phyloP scores from a whole-genome alignment of 2,797 vertebrate species.

The Lindbergichthys nudifrons region DNA sequence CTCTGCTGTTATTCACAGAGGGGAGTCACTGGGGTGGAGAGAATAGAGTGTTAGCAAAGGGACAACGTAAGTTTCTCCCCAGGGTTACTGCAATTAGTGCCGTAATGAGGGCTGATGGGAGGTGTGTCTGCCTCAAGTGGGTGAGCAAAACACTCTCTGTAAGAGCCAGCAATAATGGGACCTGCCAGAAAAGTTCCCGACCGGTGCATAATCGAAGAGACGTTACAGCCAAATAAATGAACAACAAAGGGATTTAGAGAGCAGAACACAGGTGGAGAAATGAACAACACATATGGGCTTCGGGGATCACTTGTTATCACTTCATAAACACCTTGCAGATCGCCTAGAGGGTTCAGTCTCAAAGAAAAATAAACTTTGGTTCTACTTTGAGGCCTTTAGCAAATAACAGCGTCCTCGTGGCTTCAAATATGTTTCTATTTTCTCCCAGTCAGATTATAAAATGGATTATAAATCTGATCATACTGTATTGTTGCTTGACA shows the following conservation, averaged over 20 bases:
- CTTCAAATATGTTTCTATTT: neutral
- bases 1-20: slow-evolving; percentile 64
- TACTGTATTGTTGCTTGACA: neutral
- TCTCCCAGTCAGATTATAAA: neutral
- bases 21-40: slow-evolving; percentile 35
- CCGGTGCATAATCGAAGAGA: slow-evolving; percentile 59
- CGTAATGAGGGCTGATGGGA: slow-evolving; percentile 70
- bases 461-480: neutral
- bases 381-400: slow-evolving; percentile 30
- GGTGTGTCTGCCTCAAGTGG: slow-evolving; percentile 31
- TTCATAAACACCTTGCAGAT: slow-evolving; percentile 47
- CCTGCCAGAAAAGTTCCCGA: slow-evolving; percentile 59
- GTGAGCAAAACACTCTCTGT: slow-evolving; percentile 39
- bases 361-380: slow-evolving; percentile 18
- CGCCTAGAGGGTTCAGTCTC: slow-evolving; percentile 7
- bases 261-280: slow-evolving; percentile 17
- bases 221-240: slow-evolving; percentile 53
- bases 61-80: slow-evolving; percentile 37
- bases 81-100: slow-evolving; percentile 63
- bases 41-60: slow-evolving; percentile 23
- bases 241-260: slow-evolving; percentile 65
- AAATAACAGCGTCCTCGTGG: neutral
- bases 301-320: slow-evolving; percentile 31
- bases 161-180: slow-evolving; percentile 18
- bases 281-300: slow-evolving; percentile 51